Evolutionary conservation across 64 coral and sea anemone species (phyloP), one percentile per base, ranked within the genome.

Genomic region (Montipora sp.): DNA sequence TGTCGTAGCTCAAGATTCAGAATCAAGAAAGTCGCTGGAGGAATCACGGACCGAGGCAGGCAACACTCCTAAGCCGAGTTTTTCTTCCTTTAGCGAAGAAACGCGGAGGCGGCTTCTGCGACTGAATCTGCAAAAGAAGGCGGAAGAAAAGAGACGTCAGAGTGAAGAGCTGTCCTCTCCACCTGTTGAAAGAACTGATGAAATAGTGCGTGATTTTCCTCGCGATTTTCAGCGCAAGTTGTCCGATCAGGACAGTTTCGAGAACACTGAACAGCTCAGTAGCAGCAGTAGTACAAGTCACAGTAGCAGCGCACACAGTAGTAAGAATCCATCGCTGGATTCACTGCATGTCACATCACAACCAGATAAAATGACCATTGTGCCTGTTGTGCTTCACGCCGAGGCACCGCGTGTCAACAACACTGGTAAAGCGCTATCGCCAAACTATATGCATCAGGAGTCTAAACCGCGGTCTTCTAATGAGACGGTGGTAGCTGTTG

Each of bases 101-200:
- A 99, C 98, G 1, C 83, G 92, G 8, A 13, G 90, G 21, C 91
- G 98, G n/a, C 75, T 99, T 15, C 80, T 99, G 7, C 96, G 88
- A 63, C 77, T 96, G 5, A 99, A 88, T 51, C 89, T 99, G 27
- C 94, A 95, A 68, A 92, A 99, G 79, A 99, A 96, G 71, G 98
- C 95, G 11, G 84, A 88, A 2, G 98, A 99, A 61, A 99, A 99
- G 60, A 96, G 94, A 57, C 95, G 91, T 18, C 74, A 80, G 49
- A 80, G 75, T 73, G 91, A 93, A 63, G 46, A 63, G 18, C 21
- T 18, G 4, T 7, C 58, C 1, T 84, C 92, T 8, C 87, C 88
- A 19, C 84, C 75, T 70, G 12, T 53, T 45, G 91, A 93, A 72
- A 74, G 80, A n/a, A 76, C 18, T 60, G 89, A 73, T 9, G 92